A percentile compares a stretch with the other conserved stretches of the same genome.
Evolutionary conservation across 2,113 vertebrate genomes (phyloP).

Genomic region (Brachypodius melanocephalos): DNA sequence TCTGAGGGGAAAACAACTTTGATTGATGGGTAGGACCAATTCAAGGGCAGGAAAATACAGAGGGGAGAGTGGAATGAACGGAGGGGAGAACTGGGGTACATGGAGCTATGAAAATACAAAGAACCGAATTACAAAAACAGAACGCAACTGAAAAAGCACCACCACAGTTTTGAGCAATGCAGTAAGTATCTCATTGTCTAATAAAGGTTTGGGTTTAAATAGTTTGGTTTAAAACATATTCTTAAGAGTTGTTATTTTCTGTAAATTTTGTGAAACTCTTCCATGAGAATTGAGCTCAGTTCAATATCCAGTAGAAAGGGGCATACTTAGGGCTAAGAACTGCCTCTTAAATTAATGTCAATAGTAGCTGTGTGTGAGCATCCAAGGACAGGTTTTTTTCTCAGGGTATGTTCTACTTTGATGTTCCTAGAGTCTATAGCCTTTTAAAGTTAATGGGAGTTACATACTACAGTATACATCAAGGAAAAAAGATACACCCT

Average conservation of each 20-base stretch:
- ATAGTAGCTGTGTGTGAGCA: neutral
- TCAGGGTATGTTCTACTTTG: neutral
- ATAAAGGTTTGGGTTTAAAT: neutral
- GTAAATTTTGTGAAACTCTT: neutral
- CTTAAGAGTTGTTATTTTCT: neutral
- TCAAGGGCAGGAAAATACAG: no score
- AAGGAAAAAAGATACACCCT: neutral
- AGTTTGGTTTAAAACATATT: neutral
- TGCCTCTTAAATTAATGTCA: neutral
- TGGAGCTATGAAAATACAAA: no score
- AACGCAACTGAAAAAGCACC: no score
- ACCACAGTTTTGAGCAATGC: neutral
- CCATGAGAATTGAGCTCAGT: neutral
- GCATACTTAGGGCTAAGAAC: neutral
- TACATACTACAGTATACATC: neutral
- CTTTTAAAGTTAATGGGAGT: slow-evolving; percentile 22
- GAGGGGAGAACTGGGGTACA: no score
- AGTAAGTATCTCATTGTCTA: neutral
- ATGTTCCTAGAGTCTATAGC: neutral
- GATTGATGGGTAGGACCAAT: no score
- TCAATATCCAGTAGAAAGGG: neutral
- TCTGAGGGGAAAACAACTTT: no score
- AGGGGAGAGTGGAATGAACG: no score
- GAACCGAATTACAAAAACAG: no score
- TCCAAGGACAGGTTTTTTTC: neutral